Evolutionary conservation across 2,888 invertebrate species (phyloP), one percentile per base, ranked within the genome.

Genomic region (Unio pictorum): DNA sequence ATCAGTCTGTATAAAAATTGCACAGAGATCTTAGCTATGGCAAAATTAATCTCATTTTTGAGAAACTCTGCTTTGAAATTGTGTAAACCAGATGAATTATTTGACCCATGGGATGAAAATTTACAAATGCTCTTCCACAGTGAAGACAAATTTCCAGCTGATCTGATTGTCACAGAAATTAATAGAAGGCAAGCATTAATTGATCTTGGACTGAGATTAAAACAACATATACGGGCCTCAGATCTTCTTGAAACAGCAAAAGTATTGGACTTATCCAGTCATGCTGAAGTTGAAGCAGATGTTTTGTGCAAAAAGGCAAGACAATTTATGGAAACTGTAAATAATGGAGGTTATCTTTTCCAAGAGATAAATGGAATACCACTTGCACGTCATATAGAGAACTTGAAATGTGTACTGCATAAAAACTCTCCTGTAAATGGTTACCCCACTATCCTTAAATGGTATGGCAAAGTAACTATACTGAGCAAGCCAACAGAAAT

Each of bases 141-240:
- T 65, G 59, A 62, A 28, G 23, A 63, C 17, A 17, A 55, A 26
- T 74, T 76, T 71, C 74, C 74, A 34, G 55, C n/a, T 20, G 68
- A 63, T 45, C 17, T 57, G 28, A 17, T 3, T 4, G 59, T 63
- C 26, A 6, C 54, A 17, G 26, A 26, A 28, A 54, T 23, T n/a
- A 59, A 59, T 26, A 28, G 23, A 6, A 20, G 63, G 6, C 58
- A 20, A 17, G 58, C 57, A 18, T 26, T 68, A 2, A 30, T 56
- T 18, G 66, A 64, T 20, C 45, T 75, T 23, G 75, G 75, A 58
- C 34, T 75, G 17, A 75, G 70, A 60, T 55, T 66, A 54, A 54
- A n/a, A 55, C 23, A 68, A 8, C 28, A 66, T 18, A 28, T 72
- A 4, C 64, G 55, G 15, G 55, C 59, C 23, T 34, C 57, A 55